These are phyloP conservation scores for Drosophila takahashii DNA, from an alignment of 1,140 invertebrate species.

Conservation along the genomic window DNA sequence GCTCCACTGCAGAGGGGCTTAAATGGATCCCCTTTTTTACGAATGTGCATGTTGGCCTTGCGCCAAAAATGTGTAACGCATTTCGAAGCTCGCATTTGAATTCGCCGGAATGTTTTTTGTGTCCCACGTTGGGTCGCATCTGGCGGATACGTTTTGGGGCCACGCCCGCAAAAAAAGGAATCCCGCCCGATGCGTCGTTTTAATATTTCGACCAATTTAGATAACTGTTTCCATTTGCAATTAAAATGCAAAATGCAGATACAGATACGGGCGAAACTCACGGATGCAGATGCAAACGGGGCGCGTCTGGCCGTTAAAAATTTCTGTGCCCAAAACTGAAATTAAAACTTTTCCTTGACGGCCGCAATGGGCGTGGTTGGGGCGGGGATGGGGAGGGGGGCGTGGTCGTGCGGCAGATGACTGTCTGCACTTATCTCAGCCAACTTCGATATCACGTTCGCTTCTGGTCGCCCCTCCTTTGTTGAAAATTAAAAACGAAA, in stretches of 20 bases:
- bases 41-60: conserved; percentile 42
- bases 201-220: conserved; percentile 84
- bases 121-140: conserved; percentile 29
- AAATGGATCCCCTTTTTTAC: conserved; percentile 33
- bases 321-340: conserved; percentile 69
- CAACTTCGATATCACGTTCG: conserved; percentile 78
- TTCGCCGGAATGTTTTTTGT: conserved; percentile 35
- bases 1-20: conserved; percentile 27
- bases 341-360: conserved; percentile 80
- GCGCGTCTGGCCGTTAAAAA: conserved; percentile 49
- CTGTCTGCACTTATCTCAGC: conserved; percentile 75
- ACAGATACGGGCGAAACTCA: conserved; percentile 29
- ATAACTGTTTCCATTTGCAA: conserved; percentile 84
- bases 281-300: conserved; percentile 29
- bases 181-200: conserved; percentile 63
- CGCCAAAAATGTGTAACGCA: conserved; percentile 59
- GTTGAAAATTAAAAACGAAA: conserved; percentile 77
- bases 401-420: conserved; percentile 46
- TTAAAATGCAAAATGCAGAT: conserved; percentile 83
- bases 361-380: conserved; percentile 23
- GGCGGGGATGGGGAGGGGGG: neutral
- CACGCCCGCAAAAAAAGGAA: conserved; percentile 24
- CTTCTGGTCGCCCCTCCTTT: conserved; percentile 21
- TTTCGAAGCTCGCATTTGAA: conserved; percentile 25
- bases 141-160: conserved; percentile 18